Percentiles rank a stretch among this genome's conserved stretches.
phyloP scores from a whole-genome alignment of 2,888 invertebrate species.

The Blera fallax region DNA sequence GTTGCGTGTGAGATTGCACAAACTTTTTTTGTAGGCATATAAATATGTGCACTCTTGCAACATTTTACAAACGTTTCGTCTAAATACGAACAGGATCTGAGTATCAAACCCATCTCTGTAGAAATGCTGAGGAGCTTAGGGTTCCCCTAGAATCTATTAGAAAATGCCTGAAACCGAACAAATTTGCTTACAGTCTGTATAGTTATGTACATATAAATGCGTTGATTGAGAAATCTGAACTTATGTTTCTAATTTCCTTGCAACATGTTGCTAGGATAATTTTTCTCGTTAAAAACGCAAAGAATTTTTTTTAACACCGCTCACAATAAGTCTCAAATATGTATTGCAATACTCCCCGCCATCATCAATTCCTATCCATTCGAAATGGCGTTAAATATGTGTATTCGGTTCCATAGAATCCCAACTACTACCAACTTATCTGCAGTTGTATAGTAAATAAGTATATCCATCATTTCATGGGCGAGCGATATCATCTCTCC shows the following conservation, averaged over 20 bases:
- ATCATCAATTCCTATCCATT: background rate
- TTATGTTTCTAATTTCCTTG: background rate
- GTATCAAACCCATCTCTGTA: too few relatives aligned
- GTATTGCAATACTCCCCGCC: background rate
- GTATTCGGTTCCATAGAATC: background rate
- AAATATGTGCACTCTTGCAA: background rate
- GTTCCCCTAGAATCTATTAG: too few relatives aligned
- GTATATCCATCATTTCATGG: slow-evolving; percentile 63
- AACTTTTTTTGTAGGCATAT: background rate
- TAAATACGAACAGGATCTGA: too few relatives aligned
- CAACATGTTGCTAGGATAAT: background rate
- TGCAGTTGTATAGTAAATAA: slow-evolving; percentile 1
- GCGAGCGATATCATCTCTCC: slow-evolving; percentile 57
- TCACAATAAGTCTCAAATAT: background rate
- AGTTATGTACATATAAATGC: too few relatives aligned
- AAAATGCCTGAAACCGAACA: too few relatives aligned
- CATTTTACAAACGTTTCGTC: background rate
- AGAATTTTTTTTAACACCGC: background rate
- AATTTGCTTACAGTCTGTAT: too few relatives aligned
- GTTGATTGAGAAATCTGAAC: too few relatives aligned
- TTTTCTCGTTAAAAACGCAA: background rate
- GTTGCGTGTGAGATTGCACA: background rate
- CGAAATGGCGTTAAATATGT: slow-evolving; percentile 19
- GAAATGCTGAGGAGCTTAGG: too few relatives aligned
- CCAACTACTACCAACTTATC: slow-evolving; percentile 9